These are phyloP conservation scores for Simalia tracyae DNA, from an alignment of 2,797 vertebrate species.

Conservation along the genomic window DNA sequence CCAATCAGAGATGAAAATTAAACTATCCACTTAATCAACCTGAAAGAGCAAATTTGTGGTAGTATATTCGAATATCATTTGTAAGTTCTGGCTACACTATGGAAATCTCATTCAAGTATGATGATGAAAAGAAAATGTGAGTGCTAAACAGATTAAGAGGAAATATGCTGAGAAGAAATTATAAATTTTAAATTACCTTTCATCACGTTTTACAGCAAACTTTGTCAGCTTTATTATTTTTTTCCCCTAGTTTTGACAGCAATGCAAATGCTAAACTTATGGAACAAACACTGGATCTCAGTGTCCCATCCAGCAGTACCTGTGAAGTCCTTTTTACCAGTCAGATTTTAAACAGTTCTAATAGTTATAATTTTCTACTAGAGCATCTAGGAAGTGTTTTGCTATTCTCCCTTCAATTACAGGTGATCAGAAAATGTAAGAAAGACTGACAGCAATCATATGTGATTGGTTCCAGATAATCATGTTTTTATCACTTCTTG, in stretches of 20 bases:
- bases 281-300: constrained; percentile 9
- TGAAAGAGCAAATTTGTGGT: constrained; percentile 34
- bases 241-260: constrained; percentile 40
- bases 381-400: not conserved
- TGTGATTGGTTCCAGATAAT: constrained; percentile 14
- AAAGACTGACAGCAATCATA: not conserved
- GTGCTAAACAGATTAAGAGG: constrained; percentile 28
- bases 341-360: not conserved
- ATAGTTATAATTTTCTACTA: not conserved
- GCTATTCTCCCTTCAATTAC: not conserved
- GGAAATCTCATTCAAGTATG: constrained; percentile 27
- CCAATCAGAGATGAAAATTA: not conserved
- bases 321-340: not conserved
- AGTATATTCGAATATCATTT: constrained; percentile 29
- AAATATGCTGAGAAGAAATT: constrained; percentile 29
- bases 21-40: constrained; percentile 1
- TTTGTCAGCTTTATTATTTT: constrained; percentile 38
- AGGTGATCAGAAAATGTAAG: constrained; percentile 3
- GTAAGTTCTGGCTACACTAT: constrained; percentile 26
- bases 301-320: not conserved
- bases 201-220: constrained; percentile 45
- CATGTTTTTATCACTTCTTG: not conserved
- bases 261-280: constrained; percentile 54
- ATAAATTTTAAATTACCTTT: constrained; percentile 40
- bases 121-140: constrained; percentile 35